phyloP scores from a whole-genome alignment of 2,113 vertebrate species.

The Apodemus speciosus region DNA sequence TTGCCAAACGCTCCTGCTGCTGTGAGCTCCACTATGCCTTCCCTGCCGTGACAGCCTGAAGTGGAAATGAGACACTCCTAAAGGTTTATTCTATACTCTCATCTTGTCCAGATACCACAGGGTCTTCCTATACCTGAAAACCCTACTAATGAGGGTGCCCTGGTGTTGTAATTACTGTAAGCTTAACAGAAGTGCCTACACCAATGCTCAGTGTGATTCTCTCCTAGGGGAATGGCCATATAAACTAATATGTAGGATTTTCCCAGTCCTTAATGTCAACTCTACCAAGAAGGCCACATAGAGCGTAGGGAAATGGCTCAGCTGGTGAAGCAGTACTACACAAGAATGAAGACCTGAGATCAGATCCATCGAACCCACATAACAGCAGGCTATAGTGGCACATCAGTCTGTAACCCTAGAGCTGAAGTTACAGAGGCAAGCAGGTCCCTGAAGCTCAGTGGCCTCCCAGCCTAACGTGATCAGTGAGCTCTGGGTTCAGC shows the following conservation, averaged over 20 bases:
- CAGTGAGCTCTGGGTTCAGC: background rate
- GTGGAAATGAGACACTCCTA: background rate
- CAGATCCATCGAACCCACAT: too few species aligned
- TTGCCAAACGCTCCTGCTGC: background rate
- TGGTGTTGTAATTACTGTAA: background rate
- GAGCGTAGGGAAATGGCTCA: background rate
- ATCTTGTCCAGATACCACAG: background rate
- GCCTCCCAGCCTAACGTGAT: background rate
- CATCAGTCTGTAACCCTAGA: background rate
- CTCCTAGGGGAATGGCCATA: too few species aligned
- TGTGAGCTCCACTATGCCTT: background rate
- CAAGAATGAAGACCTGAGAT: background rate
- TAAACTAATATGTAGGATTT: too few species aligned
- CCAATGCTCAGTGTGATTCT: too few species aligned
- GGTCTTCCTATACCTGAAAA: too few species aligned
- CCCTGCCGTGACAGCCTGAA: background rate
- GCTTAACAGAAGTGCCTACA: too few species aligned
- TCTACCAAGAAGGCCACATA: background rate
- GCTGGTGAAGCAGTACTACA: background rate
- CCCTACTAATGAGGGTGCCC: background rate
- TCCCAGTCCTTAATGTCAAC: too few species aligned
- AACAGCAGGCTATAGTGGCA: too few species aligned
- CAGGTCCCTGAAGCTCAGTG: too few species aligned
- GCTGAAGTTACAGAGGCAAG: background rate
- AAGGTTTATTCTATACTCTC: too few species aligned